phyloP scores from a whole-genome alignment of 2,113 vertebrate species.

The Hassar affinis region DNA sequence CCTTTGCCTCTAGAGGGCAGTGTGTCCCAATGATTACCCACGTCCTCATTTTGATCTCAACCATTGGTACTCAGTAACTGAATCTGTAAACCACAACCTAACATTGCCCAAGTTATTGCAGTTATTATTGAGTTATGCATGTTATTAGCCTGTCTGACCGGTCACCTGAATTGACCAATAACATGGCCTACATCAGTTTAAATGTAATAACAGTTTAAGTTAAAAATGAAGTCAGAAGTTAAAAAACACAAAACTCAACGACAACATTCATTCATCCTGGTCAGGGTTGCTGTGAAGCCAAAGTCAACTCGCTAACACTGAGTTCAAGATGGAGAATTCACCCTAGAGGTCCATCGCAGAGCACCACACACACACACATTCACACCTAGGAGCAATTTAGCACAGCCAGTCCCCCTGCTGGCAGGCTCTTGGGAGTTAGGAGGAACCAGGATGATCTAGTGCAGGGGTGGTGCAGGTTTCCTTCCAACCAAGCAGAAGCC shows the following conservation, averaged over 20 bases:
- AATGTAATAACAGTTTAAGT: background rate
- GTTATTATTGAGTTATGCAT: background rate
- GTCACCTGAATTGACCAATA: background rate
- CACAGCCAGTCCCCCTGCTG: too few species aligned
- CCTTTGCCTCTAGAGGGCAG: constrained; percentile 2
- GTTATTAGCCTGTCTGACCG: background rate
- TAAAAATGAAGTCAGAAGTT: too few species aligned
- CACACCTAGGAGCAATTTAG: too few species aligned
- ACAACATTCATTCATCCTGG: too few species aligned
- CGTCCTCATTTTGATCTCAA: background rate
- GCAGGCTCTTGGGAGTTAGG: background rate
- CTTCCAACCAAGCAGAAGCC: too few species aligned
- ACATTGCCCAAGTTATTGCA: background rate
- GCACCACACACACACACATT: background rate
- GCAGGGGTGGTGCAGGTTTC: too few species aligned
- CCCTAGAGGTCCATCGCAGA: background rate
- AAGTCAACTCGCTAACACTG: background rate
- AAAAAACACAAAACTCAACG: too few species aligned
- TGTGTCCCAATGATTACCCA: background rate
- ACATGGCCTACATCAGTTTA: background rate
- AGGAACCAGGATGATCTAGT: background rate
- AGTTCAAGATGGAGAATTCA: background rate
- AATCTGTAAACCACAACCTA: background rate
- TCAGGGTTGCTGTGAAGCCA: too few species aligned
- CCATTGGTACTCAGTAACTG: background rate